Base-by-base conservation (phyloP, 2,888 invertebrate genomes). In the Agrypnus murinus region DNA sequence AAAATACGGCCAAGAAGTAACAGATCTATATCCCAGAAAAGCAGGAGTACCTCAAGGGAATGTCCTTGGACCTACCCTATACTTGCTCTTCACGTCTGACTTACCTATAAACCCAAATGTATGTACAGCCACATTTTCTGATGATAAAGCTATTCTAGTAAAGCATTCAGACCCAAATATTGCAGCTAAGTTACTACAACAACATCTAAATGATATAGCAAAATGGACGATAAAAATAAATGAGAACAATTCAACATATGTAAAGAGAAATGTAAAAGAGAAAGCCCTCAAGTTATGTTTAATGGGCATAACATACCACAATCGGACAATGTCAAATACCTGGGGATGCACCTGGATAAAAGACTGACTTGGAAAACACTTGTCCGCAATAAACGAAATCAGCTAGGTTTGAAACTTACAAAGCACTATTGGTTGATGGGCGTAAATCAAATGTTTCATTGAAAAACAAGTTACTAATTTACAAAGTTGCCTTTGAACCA, bases 181-280 rank as follows among this genome's bases (percentile, higher is more conserved):
- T 36, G 77, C 77, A 4, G 73, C 77, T n/a, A 40, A 53, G 31
- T 40, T 58, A 17, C 71, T 79, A 15, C 77, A 79, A 71, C 40
- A 36, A 10, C 15, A 43, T 43, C 17, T 59, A 59, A 10, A 59
- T 32, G n/a, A 12, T 9, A 59, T 59, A 6, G 43, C 1, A 12
- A 59, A 59, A 25, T 59, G n/a, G 40, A 40, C 40, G 40, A 40
- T 5, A n/a, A 40, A 40, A n/a, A 40, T 48, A 14, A 48, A 48
- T 48, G 15, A 48, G 48, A 40, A n/a, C 40, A 40, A 40, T 7
- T 40, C 40, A 8, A 40, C 40, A 40, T n/a, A 40, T 40, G 12
- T 48, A 4, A 48, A 9, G 4, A 7, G 3, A 40, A 40, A n/a
- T 40, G 40, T 40, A 40, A n/a, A 40, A n/a, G n/a, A 40, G 40